phyloP scores from a whole-genome alignment of 2,888 invertebrate genomes.

The Drosophila kokeensis region DNA sequence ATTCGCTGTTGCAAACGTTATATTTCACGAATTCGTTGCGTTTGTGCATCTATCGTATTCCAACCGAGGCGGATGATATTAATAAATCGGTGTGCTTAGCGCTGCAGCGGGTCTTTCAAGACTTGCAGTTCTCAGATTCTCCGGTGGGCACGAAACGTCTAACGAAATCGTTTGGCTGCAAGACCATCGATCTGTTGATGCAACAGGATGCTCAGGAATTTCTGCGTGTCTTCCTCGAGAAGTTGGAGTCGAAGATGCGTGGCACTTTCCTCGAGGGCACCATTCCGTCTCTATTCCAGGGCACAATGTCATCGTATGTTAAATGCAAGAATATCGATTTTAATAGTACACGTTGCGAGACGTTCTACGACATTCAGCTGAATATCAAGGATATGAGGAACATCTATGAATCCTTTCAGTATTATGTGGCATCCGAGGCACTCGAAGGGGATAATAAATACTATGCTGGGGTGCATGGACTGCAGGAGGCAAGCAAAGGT shows the following conservation, averaged over 20 bases:
- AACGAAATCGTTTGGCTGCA: conserved; percentile 99
- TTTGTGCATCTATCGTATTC: conserved; percentile 99
- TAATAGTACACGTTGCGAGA: conserved; percentile 96
- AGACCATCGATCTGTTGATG: conserved; percentile 99
- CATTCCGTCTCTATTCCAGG: conserved; percentile 98
- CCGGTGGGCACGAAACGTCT: conserved; percentile 99
- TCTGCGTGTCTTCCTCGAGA: conserved; percentile 95
- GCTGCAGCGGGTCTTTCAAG: conserved; percentile 98
- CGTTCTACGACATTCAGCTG: conserved; percentile 99
- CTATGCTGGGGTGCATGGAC: conserved; percentile 98
- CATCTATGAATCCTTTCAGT: conserved; percentile 97
- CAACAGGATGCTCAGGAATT: conserved; percentile 98
- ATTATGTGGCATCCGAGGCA: conserved; percentile 97
- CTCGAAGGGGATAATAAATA: conserved; percentile 99
- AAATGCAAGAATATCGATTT: conserved; percentile 99
- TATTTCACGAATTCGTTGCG: conserved; percentile 97
- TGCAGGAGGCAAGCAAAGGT: conserved; percentile 98
- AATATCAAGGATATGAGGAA: conserved; percentile 99
- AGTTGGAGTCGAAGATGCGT: conserved; percentile 99
- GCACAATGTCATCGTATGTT: conserved; percentile 99
- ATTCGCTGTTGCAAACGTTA: conserved; percentile 98
- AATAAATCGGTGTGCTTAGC: conserved; percentile 95
- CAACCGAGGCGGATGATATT: conserved; percentile 98
- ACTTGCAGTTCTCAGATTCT: conserved; percentile 98
- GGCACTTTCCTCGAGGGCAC: conserved; percentile 99